Evolutionary conservation across 2,113 vertebrate genomes (phyloP).

Genomic region (Oncorhynchus keta): DNA sequence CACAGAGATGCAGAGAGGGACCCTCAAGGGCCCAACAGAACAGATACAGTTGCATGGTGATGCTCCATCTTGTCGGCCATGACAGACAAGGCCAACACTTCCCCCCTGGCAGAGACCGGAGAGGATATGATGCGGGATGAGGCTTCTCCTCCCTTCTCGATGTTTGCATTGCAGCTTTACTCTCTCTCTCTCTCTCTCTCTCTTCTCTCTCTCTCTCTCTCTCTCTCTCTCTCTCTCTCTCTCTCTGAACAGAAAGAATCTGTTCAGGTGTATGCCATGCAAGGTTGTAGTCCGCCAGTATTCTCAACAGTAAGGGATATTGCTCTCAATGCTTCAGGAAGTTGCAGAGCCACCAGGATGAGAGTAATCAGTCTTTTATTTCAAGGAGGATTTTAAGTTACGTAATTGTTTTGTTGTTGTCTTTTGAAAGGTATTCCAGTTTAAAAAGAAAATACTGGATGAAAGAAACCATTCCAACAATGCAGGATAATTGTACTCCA

Average conservation of each 20-base stretch:
- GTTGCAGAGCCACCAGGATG: conserved; percentile 38
- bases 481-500: conserved; percentile 35
- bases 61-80: conserved; percentile 53
- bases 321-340: conserved; percentile 38
- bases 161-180: conserved; percentile 53
- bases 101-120: background rate
- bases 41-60: conserved; percentile 39
- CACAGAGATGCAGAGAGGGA: conserved; percentile 31
- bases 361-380: conserved; percentile 44
- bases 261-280: conserved; percentile 44
- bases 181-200: conserved; percentile 14
- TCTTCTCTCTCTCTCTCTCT: too few species aligned
- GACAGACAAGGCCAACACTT: conserved; percentile 36
- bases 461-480: conserved; percentile 40
- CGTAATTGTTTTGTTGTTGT: conserved; percentile 7
- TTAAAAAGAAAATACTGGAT: conserved; percentile 21
- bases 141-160: conserved; percentile 22
- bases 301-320: conserved; percentile 46
- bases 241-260: conserved; percentile 21
- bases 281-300: conserved; percentile 48
- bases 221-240: too few species aligned
- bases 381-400: conserved; percentile 23
- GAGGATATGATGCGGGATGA: background rate
- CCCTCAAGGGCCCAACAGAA: conserved; percentile 30
- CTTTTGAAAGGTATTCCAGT: conserved; percentile 7